Conservation (phyloP, 2,113 vertebrate species). For the Paralichthys olivaceus region DNA sequence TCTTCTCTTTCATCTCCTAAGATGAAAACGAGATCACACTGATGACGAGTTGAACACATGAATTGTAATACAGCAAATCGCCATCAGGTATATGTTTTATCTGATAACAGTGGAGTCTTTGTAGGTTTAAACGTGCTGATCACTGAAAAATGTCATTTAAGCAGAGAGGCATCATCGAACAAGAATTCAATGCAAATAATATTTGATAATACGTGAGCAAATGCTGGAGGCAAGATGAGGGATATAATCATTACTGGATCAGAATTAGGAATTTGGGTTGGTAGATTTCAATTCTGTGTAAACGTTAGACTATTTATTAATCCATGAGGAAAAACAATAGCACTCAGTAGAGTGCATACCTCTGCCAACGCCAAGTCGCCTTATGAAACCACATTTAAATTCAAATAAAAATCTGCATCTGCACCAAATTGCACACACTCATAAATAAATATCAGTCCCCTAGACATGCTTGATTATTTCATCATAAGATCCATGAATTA, state of each 20-base stretch:
- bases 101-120: constrained; percentile 20
- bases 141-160: constrained; percentile 8
- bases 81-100: constrained; percentile 47
- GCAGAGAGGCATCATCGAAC: background rate
- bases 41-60: constrained; percentile 33
- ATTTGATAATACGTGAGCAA: background rate
- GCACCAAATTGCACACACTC: no score
- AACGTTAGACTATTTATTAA: background rate
- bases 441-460: no score
- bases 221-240: background rate
- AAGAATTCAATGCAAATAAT: background rate
- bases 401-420: no score
- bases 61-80: constrained; percentile 49
- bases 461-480: no score
- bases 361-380: no score
- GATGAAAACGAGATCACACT: constrained; percentile 50
- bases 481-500: no score
- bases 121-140: constrained; percentile 1
- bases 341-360: background rate
- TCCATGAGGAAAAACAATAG: background rate
- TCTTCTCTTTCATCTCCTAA: constrained; percentile 55
- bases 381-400: no score
- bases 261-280: no score
- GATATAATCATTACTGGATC: no score
- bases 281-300: background rate